Evolutionary conservation across 2,113 vertebrate species (phyloP), one percentile per base, ranked within the genome.

Genomic region (Clarias magur): DNA sequence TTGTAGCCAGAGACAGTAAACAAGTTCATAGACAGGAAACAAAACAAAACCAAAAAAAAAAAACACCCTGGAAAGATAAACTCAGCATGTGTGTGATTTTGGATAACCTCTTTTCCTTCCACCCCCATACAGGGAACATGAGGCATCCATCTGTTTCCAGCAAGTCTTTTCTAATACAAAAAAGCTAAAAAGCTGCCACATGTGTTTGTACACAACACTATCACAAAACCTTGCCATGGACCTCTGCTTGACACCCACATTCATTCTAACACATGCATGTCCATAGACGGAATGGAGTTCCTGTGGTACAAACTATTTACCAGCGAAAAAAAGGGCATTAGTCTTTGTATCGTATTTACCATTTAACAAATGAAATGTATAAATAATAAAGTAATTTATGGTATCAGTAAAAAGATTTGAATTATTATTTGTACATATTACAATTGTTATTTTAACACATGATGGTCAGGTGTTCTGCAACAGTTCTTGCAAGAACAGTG

Each of bases 241-340:
- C 11, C 23, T 83, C 70, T 19, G 16, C 53, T 34, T 30, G 86
- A 88, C 84, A 84, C 89, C 54, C 68, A 86, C 57, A 68, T 30
- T 23, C 62, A 30, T 76, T 87, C 54, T 27, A 34, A n/a, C 78
- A 84, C 70, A 65, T 67, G 25, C n/a, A 27, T 48, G 53, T 83
- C 70, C 63, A 62, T 17, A n/a, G 16, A 48, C 65, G 54, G 48
- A 5, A 4, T 76, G 79, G 85, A n/a, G 72, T 30, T 30, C 83
- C 34, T 25, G 34, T 59, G n/a, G 85, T 83, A 82, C 4, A 53
- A 54, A 88, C 68, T 79, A 81, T 76, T 88, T 85, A 92, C 48
- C 80, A 87, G 10, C 4, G 78, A 90, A 56, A 90, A 80, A 93
- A 93, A 86, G 81, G 76, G 82, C 57, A 6, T 75, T 75, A 85